These are phyloP conservation scores for Pterocles burchelli DNA, from an alignment of 2,113 vertebrate genomes.

Conservation along the genomic window DNA sequence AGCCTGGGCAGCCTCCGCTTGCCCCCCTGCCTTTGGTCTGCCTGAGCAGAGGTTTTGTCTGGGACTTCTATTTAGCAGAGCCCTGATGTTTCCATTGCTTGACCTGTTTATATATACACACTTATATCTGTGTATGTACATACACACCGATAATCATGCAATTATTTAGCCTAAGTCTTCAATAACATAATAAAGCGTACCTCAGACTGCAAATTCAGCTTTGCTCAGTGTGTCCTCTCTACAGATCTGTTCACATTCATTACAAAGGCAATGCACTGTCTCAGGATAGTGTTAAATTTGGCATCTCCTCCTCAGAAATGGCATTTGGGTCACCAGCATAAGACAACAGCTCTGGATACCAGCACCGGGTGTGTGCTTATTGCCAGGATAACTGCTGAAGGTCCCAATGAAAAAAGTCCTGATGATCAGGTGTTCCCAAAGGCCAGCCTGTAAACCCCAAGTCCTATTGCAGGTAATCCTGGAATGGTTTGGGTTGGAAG, in stretches of 20 bases:
- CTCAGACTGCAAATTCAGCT: background rate
- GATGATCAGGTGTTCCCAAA: background rate
- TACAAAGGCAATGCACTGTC: no score
- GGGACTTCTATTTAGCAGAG: background rate
- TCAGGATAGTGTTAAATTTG: background rate
- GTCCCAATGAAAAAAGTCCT: background rate
- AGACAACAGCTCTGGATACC: background rate
- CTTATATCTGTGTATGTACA: background rate
- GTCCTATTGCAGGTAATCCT: background rate
- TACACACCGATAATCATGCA: rapidly evolving
- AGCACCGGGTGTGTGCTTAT: no score
- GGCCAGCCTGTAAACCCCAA: background rate
- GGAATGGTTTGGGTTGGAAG: no score
- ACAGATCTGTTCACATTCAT: rapidly evolving
- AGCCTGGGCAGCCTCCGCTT: background rate
- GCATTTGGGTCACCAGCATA: background rate
- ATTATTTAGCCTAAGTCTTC: background rate
- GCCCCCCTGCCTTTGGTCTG: background rate
- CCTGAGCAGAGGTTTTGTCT: background rate
- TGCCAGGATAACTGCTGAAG: background rate
- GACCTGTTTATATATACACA: background rate
- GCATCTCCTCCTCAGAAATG: background rate
- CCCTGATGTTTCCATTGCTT: background rate
- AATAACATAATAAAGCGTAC: background rate
- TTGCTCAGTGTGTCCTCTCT: background rate